Evolutionary conservation across 2,888 invertebrate genomes (phyloP).

Genomic region (Clanis bilineata): DNA sequence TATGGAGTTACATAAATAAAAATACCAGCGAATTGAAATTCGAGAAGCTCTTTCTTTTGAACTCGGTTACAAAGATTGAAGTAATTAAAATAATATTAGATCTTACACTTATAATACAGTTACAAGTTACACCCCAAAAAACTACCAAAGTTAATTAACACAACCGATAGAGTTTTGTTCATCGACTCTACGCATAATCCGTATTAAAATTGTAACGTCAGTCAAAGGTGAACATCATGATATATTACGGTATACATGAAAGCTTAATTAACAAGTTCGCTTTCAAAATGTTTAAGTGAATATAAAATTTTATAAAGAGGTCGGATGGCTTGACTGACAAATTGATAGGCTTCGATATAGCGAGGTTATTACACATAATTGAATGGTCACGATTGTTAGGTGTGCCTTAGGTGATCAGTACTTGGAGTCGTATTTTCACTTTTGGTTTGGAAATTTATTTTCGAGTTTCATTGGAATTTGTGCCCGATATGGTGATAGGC

Average conservation of each 20-base stretch:
- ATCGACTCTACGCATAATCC: background rate
- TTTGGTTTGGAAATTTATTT: background rate
- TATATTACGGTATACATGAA: slow-evolving; percentile 65
- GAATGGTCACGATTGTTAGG: slow-evolving; percentile 57
- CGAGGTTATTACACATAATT: slow-evolving; percentile 67
- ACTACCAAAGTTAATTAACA: slow-evolving; percentile 47
- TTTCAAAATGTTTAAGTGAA: slow-evolving; percentile 70
- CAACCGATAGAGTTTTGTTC: slow-evolving; percentile 22
- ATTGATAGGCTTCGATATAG: slow-evolving; percentile 64
- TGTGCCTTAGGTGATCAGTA: slow-evolving; percentile 7
- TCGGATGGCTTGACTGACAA: slow-evolving; percentile 52
- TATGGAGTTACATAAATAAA: no score
- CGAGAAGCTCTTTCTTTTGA: no score
- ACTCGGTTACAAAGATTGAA: background rate
- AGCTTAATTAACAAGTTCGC: slow-evolving; percentile 71
- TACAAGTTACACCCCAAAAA: slow-evolving; percentile 11
- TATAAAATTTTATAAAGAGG: slow-evolving; percentile 45
- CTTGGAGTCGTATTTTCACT: background rate
- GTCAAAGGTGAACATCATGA: slow-evolving; percentile 45
- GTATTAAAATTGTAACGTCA: slow-evolving; percentile 59
- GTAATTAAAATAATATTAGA: background rate
- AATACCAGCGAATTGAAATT: no score
- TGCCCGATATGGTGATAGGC: no score
- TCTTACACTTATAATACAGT: background rate
- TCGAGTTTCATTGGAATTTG: no score